These are phyloP conservation scores for Apodemia mormo DNA, from an alignment of 2,888 invertebrate species.

Conservation along the genomic window DNA sequence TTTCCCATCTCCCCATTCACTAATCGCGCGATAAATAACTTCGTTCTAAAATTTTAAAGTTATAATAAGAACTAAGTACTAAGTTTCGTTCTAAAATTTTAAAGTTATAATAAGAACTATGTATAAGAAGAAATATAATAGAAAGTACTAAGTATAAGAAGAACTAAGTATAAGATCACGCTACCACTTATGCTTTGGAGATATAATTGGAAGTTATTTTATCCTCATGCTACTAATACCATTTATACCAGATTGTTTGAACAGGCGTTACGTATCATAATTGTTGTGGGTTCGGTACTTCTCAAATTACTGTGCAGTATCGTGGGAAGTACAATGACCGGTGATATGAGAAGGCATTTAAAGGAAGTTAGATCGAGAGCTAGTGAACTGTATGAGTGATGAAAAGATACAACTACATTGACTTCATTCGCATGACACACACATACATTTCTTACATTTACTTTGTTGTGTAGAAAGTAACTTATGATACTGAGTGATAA, in stretches of 20 bases:
- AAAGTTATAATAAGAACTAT: no score
- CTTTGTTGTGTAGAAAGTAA: no score
- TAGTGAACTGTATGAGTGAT: background rate
- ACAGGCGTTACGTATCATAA: constrained; percentile 24
- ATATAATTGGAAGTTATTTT: constrained; percentile 7
- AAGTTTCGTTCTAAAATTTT: background rate
- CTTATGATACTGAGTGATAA: no score
- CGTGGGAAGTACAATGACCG: constrained; percentile 43
- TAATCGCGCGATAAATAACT: no score
- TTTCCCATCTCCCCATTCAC: no score
- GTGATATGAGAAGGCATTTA: constrained; percentile 31
- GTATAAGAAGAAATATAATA: no score
- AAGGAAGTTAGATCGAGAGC: background rate
- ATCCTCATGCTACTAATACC: constrained; percentile 10
- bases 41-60: background rate
- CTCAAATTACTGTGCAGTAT: constrained; percentile 43
- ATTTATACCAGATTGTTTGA: constrained; percentile 11
- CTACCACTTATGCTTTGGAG: background rate
- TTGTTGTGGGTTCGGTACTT: constrained; percentile 26
- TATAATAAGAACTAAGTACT: background rate
- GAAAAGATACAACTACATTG: no score
- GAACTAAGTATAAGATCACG: background rate
- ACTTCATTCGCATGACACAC: no score
- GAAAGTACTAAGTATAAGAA: no score
- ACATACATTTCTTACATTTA: no score